Conservation (phyloP, 2,797 vertebrate genomes). For the Siniperca undulata region DNA sequence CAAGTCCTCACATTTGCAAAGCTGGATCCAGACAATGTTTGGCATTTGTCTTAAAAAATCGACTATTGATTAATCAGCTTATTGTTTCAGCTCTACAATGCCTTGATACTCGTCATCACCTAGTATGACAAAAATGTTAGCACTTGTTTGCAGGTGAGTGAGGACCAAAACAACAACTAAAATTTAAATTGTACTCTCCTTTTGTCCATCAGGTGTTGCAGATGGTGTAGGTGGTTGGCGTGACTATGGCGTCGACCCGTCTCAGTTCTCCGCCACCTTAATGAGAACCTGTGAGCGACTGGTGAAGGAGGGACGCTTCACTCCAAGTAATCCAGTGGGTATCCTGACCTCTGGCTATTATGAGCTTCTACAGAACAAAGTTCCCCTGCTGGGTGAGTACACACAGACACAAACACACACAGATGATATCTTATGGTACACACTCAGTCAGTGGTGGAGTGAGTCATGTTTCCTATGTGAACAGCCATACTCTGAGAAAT, state of each 20-base stretch:
- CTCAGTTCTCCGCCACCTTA: constrained; percentile 97
- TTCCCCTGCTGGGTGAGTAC: constrained; percentile 94
- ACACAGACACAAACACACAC: not conserved
- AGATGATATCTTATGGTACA: not conserved
- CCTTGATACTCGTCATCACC: not conserved
- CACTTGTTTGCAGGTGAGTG: no score
- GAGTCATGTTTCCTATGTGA: constrained; percentile 39
- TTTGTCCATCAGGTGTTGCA: constrained; percentile 89
- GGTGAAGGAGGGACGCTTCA: constrained; percentile 97
- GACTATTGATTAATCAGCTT: no score
- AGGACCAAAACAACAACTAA: not conserved
- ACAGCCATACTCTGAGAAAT: constrained; percentile 32
- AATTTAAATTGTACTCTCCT: not conserved
- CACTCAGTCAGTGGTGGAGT: constrained; percentile 23
- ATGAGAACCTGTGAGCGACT: constrained; percentile 97
- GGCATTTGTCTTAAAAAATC: no score
- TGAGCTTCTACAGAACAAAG: constrained; percentile 99
- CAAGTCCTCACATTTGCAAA: no score
- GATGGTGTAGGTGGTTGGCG: constrained; percentile 99
- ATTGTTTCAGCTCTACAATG: not conserved
- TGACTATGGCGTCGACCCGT: constrained; percentile 98
- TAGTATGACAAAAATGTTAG: no score
- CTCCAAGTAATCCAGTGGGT: constrained; percentile 94
- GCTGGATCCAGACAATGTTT: not conserved
- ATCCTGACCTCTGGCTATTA: constrained; percentile 97